A percentile compares a stretch with the other conserved stretches of the same genome.
These are phyloP conservation scores for Monodelphis domestica DNA, from an alignment of 2,797 vertebrate species.

Conservation along the genomic window DNA sequence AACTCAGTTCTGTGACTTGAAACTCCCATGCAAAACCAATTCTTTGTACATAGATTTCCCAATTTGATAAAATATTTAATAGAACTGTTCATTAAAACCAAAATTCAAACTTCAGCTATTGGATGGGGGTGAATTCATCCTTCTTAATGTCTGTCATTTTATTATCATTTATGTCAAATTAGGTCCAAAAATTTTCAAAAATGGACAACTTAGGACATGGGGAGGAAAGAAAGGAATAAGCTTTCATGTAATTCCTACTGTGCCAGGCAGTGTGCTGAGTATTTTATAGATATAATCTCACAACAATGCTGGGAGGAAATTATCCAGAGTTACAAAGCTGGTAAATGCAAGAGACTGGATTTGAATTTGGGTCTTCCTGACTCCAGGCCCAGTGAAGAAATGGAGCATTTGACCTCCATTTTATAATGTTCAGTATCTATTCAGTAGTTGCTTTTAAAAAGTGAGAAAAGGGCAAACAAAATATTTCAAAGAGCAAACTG, in stretches of 20 bases:
- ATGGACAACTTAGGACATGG: neutral
- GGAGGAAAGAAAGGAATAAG: neutral
- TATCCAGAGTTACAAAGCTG: neutral
- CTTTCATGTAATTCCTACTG: neutral
- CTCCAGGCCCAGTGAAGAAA: neutral
- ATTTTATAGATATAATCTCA: neutral
- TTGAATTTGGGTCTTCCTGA: neutral
- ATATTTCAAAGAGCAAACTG: slow-evolving; percentile 38
- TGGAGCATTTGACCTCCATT: neutral
- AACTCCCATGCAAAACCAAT: slow-evolving; percentile 1
- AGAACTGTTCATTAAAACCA: slow-evolving; percentile 33
- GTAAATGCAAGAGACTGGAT: neutral
- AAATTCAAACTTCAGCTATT: slow-evolving; percentile 43
- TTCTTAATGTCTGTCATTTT: slow-evolving; percentile 39
- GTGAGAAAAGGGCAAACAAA: slow-evolving; percentile 37
- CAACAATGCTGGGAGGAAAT: neutral
- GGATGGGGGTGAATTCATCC: slow-evolving; percentile 36
- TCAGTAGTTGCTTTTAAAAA: slow-evolving; percentile 6
- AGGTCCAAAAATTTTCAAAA: neutral
- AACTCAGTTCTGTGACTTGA: slow-evolving; percentile 14
- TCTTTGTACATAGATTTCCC: slow-evolving; percentile 39
- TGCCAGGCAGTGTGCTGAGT: neutral
- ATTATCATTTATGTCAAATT: slow-evolving; percentile 15
- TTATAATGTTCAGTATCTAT: slow-evolving; percentile 9
- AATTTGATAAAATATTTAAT: slow-evolving; percentile 14